These are phyloP conservation scores for Antitype chi DNA, from an alignment of 2,888 invertebrate genomes.

Conservation along the genomic window DNA sequence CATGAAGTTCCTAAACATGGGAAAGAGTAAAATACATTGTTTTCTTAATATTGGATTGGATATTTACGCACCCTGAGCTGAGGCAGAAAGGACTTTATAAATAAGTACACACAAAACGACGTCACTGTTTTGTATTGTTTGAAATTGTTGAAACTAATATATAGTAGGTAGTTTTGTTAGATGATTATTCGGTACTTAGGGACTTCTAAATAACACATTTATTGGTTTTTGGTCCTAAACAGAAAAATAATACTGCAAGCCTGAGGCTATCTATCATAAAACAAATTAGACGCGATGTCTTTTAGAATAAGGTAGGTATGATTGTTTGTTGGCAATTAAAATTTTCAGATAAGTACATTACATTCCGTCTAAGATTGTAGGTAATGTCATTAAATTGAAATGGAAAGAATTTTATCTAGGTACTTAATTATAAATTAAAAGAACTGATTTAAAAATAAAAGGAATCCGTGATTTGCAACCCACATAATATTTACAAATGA, in stretches of 20 bases:
- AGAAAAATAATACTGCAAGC: neutral
- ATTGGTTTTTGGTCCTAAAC: neutral
- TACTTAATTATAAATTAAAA: neutral
- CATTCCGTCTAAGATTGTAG: neutral
- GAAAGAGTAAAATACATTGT: neutral
- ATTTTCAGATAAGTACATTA: neutral
- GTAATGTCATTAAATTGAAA: neutral
- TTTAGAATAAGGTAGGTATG: neutral
- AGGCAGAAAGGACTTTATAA: slow-evolving; percentile 16
- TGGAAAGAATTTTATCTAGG: neutral
- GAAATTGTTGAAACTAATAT: neutral
- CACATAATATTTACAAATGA: neutral
- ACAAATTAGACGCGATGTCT: neutral
- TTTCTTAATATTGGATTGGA: neutral
- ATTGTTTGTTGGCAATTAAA: neutral
- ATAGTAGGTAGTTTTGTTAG: neutral
- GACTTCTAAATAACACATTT: neutral
- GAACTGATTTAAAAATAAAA: slow-evolving; percentile 2
- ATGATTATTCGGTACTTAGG: neutral
- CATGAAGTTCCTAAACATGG: neutral
- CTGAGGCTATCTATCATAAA: neutral
- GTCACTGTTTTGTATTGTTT: neutral
- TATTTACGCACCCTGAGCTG: neutral
- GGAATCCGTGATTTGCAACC: neutral
- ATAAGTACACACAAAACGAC: slow-evolving; percentile 15